Base-by-base conservation (phyloP, 2,113 vertebrate species). In the Prunella himalayana region DNA sequence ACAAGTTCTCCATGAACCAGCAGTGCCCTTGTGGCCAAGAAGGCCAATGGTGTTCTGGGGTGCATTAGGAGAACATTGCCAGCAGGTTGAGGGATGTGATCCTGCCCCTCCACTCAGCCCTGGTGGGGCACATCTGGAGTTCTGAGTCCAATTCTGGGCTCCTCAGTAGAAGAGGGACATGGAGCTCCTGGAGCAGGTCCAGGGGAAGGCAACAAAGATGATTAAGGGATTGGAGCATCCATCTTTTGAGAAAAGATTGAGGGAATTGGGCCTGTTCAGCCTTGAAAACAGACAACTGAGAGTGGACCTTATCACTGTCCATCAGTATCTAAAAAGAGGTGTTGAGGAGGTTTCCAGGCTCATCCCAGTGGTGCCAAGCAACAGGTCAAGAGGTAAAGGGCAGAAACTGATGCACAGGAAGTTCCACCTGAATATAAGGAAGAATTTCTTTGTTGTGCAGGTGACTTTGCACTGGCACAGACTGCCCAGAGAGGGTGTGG, bases 51-150 rank as follows among this genome's bases (percentile, higher is more conserved):
- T 47, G 2, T 35, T 15, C 41, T 15, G 14, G 39, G 9, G 9
- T 61, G 12, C 17, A 10, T 49, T 23, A 35, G 8, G 30, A 69
- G 7, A 42, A 0, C 30, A 23, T 2, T 35, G n/a, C 8, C 47
- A 53, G 9, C 21, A 35, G 41, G 14, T 1, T 0, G 1, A 61
- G 47, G 21, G 12, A 42, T 2, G 2, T 54, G 78, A 54, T 82
- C 63, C 47, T 49, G 54, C 3, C 21, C 16, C n/a, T 76, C n/a
- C 53, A 4, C 47, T 41, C 17, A 54, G 30, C 14, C 30, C 30
- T 68, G 9, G 13, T 31, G 17, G 10, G 30, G 45, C 20, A 27
- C 16, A 30, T 30, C 3, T 68, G 30, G 24, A 54, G 9, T 35
- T 3, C 9, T 45, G 39, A 6, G 28, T 25, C 45, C 53, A 53